Conservation (phyloP, 2,797 vertebrate species). For the Notamacropus eugenii region DNA sequence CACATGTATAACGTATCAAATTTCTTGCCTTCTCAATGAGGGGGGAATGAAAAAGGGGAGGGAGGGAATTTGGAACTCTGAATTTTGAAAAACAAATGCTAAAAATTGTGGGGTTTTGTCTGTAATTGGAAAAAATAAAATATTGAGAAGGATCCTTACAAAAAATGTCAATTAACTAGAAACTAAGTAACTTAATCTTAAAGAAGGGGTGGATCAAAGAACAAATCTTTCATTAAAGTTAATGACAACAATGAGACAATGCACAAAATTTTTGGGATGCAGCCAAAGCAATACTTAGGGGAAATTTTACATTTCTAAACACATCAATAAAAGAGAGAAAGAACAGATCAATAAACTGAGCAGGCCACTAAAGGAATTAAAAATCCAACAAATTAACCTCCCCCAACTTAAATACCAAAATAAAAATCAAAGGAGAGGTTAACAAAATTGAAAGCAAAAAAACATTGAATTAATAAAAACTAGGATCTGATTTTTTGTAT, state of each 20-base stretch:
- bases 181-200: too few species aligned
- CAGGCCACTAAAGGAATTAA: neutral
- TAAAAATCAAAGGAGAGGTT: neutral
- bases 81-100: too few species aligned
- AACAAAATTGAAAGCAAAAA: neutral
- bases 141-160: too few species aligned
- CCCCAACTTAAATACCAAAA: neutral
- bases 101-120: too few species aligned
- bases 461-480: neutral
- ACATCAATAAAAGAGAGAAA: neutral
- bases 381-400: neutral
- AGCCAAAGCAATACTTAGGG: neutral
- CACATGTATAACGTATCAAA: too few species aligned
- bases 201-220: too few species aligned
- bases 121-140: too few species aligned
- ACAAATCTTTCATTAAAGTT: neutral
- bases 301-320: neutral
- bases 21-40: too few species aligned
- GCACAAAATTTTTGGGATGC: neutral
- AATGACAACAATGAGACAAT: neutral
- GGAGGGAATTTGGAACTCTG: too few species aligned
- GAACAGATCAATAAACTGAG: neutral
- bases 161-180: too few species aligned
- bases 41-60: too few species aligned
- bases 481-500: neutral